Evolutionary conservation across 2,888 invertebrate species (phyloP).

Genomic region (Mimumesa dahlbomi): DNA sequence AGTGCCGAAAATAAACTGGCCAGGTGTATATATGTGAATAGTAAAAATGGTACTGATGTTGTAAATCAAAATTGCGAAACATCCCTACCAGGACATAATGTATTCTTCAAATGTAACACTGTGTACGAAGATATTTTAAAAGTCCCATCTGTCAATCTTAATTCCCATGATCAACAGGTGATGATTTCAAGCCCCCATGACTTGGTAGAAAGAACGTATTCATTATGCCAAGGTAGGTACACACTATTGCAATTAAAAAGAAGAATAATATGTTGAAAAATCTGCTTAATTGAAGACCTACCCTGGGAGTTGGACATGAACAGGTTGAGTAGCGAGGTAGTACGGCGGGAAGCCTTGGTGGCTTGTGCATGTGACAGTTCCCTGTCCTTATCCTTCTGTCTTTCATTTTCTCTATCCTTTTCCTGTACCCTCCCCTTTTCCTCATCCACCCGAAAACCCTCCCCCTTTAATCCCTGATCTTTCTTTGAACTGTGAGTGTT

Average conservation of each 20-base stretch:
- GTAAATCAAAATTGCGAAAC: constrained; percentile 45
- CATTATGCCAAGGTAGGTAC: constrained; percentile 52
- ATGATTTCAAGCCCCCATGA: too few relatives aligned
- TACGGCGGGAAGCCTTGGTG: constrained; percentile 92
- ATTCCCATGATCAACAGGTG: too few relatives aligned
- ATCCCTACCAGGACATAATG: constrained; percentile 52
- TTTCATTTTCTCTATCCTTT: constrained; percentile 72
- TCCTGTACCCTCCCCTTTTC: constrained; percentile 71
- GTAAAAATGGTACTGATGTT: constrained; percentile 43
- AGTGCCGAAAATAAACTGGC: constrained; percentile 53
- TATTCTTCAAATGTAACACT: too few relatives aligned
- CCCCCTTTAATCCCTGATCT: constrained; percentile 76
- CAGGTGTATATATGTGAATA: constrained; percentile 48
- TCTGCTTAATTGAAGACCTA: constrained; percentile 80
- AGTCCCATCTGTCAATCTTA: too few relatives aligned
- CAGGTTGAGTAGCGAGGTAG: constrained; percentile 96
- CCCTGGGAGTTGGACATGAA: constrained; percentile 98
- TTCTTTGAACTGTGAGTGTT: constrained; percentile 78
- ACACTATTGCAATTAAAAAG: constrained; percentile 51
- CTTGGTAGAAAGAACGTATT: too few relatives aligned
- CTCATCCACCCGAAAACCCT: constrained; percentile 74
- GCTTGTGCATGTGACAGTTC: constrained; percentile 70
- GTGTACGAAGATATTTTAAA: not conserved
- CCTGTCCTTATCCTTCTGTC: constrained; percentile 71
- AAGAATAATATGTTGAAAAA: constrained; percentile 41